Evolutionary conservation across 2,113 vertebrate genomes (phyloP).

Genomic region (Dasyurus viverrinus): DNA sequence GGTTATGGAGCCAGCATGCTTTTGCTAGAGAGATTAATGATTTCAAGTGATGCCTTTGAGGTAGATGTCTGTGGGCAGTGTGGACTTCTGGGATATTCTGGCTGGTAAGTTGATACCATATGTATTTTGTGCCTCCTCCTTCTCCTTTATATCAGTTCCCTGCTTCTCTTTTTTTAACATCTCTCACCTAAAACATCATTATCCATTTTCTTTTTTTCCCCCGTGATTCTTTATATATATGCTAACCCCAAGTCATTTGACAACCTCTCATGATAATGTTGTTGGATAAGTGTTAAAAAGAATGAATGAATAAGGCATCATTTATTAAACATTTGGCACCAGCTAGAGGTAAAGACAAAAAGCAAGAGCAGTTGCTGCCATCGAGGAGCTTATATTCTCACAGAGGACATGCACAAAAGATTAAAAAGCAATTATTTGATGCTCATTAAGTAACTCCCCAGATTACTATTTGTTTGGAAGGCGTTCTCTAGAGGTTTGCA

Average conservation of each 20-base stretch:
- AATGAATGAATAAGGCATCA: neutral
- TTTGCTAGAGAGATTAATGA: constrained; percentile 97
- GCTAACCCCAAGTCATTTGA: neutral
- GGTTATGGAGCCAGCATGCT: constrained; percentile 99
- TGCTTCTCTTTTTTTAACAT: neutral
- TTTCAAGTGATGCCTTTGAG: constrained; percentile 98
- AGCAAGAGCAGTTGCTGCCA: neutral
- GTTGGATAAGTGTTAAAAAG: neutral
- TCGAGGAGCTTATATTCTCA: neutral
- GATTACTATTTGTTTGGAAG: neutral
- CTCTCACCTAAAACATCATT: neutral
- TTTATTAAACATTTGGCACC: neutral
- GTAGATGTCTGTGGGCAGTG: constrained; percentile 98
- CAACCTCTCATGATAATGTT: neutral
- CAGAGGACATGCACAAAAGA: neutral
- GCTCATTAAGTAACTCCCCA: neutral
- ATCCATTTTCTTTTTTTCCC: neutral
- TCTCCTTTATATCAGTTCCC: neutral
- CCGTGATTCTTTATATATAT: neutral
- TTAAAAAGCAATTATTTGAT: neutral
- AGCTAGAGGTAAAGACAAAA: neutral
- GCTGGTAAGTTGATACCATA: constrained; percentile 89
- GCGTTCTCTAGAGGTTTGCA: neutral
- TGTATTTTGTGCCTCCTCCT: constrained; percentile 13
- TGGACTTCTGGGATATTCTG: constrained; percentile 96